Evolutionary conservation across 2,113 vertebrate species (phyloP).

Genomic region (Podarcis muralis): DNA sequence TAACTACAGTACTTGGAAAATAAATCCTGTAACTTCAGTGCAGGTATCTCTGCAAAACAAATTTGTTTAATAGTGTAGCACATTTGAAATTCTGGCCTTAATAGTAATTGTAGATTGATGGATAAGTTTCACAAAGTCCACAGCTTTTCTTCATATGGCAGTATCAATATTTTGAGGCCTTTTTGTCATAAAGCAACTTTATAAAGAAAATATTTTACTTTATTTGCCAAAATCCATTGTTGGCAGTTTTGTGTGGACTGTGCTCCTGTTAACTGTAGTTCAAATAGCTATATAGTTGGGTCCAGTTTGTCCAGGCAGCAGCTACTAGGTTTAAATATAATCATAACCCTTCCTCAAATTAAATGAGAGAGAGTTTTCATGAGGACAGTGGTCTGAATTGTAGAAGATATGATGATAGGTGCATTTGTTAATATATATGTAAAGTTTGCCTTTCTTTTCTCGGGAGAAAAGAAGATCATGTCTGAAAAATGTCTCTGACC

Average conservation of each 20-base stretch:
- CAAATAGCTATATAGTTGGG: neutral
- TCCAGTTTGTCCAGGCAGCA: neutral
- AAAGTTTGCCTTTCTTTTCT: slow-evolving; percentile 62
- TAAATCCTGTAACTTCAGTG: neutral
- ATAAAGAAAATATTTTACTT: slow-evolving; percentile 15
- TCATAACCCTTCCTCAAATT: neutral
- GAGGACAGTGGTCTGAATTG: slow-evolving; percentile 10
- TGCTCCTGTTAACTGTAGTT: neutral
- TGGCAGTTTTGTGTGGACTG: slow-evolving; percentile 8
- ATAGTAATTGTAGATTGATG: neutral
- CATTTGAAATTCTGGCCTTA: neutral
- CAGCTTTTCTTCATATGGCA: neutral
- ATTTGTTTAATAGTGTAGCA: neutral
- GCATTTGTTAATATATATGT: slow-evolving; percentile 39
- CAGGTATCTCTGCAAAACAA: neutral
- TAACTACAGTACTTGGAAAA: neutral
- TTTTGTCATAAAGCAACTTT: slow-evolving; percentile 12
- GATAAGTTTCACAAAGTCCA: neutral
- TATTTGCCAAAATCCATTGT: neutral
- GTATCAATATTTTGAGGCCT: neutral
- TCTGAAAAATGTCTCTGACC: slow-evolving; percentile 96
- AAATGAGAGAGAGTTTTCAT: slow-evolving; percentile 25
- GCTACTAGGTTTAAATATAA: slow-evolving; percentile 38
- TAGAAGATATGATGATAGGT: slow-evolving; percentile 20
- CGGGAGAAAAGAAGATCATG: slow-evolving; percentile 87